Conservation (phyloP, 2,113 vertebrate species). For the Aldabrachelys gigantea region DNA sequence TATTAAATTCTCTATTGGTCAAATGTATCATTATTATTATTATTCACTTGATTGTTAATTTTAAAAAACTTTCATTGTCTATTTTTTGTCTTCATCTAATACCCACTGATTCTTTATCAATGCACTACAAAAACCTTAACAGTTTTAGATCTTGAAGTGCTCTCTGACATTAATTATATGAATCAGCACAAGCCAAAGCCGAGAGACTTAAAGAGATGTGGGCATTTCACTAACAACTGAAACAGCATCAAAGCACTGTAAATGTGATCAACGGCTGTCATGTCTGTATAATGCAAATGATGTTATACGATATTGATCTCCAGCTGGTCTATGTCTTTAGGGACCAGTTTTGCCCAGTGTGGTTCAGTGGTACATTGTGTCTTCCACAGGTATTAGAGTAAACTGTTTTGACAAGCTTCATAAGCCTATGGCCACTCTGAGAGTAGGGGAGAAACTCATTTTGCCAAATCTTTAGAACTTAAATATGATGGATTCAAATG, state of each 20-base stretch:
- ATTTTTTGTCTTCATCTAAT: background rate
- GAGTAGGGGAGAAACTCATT: background rate
- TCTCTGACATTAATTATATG: background rate
- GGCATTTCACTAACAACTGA: conserved; percentile 8
- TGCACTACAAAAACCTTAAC: background rate
- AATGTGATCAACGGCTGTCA: background rate
- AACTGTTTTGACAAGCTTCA: background rate
- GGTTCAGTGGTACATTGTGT: background rate
- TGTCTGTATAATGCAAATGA: background rate
- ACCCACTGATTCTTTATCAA: background rate
- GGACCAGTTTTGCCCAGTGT: background rate
- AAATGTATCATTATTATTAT: background rate
- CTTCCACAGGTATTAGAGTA: background rate
- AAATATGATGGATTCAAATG: background rate
- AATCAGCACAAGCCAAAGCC: background rate
- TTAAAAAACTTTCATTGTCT: background rate
- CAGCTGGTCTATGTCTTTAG: background rate
- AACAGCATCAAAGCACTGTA: background rate
- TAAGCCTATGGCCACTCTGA: background rate
- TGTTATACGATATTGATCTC: background rate
- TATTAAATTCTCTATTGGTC: conserved; percentile 28
- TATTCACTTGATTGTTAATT: background rate
- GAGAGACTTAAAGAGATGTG: conserved; percentile 1
- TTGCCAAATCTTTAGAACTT: background rate
- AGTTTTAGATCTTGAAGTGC: background rate